Percentiles rank a stretch among this genome's conserved stretches.
Conservation (phyloP, 2,113 vertebrate species). For the Oncorhynchus masou region DNA sequence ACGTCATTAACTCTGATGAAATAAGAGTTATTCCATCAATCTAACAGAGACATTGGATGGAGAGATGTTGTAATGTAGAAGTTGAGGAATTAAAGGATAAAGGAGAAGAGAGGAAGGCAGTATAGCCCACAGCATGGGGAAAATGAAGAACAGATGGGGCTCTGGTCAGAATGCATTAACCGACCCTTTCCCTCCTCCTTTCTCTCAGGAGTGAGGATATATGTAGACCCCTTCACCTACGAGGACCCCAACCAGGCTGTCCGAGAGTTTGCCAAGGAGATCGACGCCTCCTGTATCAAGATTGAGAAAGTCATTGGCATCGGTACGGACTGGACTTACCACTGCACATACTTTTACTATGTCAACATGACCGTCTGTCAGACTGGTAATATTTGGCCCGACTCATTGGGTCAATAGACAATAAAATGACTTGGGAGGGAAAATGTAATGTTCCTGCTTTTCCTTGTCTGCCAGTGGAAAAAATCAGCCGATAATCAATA, state of each 20-base stretch:
- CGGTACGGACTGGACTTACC: constrained; percentile 73
- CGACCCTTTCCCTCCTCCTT: constrained; percentile 17
- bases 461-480: constrained; percentile 45
- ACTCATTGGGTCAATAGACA: constrained; percentile 12
- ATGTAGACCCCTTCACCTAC: constrained; percentile 97
- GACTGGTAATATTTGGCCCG: constrained; percentile 21
- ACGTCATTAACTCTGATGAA: background rate
- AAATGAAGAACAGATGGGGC: constrained; percentile 60
- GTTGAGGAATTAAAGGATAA: too few relatives aligned
- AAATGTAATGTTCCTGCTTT: constrained; percentile 38
- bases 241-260: constrained; percentile 99
- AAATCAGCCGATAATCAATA: constrained; percentile 67
- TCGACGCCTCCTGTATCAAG: constrained; percentile 97
- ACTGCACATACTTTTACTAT: background rate
- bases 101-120: constrained; percentile 30
- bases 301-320: constrained; percentile 99
- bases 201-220: constrained; percentile 89
- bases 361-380: background rate
- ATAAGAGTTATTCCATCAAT: background rate
- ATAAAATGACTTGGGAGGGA: background rate
- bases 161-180: constrained; percentile 51
- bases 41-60: background rate
- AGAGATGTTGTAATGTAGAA: background rate
- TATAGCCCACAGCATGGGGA: constrained; percentile 40
- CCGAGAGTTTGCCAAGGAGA: constrained; percentile 97